Evolutionary conservation across 64 coral and sea anemone species (phyloP), one percentile per base, ranked within the genome.

Genomic region (Platygyra sinensis): DNA sequence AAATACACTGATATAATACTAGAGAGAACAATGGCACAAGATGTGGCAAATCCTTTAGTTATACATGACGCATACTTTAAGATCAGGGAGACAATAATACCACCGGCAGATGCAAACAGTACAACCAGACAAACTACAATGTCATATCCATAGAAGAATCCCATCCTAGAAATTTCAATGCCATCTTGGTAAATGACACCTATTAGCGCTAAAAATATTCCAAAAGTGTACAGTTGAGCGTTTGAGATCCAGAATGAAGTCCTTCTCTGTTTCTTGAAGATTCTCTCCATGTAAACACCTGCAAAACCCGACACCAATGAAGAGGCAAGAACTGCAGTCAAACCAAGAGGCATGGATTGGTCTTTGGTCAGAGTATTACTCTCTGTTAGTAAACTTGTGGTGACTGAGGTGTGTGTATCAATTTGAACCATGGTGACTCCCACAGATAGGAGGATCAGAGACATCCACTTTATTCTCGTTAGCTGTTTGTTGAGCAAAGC

Each of bases 11-110:
- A 94, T 25, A 87, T 89, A 19, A 91, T 38, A 80, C 93, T 94
- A 1, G 93, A 94, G 2, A 94, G 76, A 49, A 94, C 82, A 63
- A 94, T 94, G 4, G 93, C 93, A 91, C 82, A 94, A 49, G 93
- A 94, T 13, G 93, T 94, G 0, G 93, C 93, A 91, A 94, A 94
- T 49, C 93, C 93, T 87, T 94, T 94, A 7, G 93, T 94, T 14
- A 94, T 94, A 20, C 87, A 90, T 10, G 87, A 85, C 13, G 93
- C 93, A 86, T 94, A 94, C 30, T 94, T 94, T 75, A 94, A 80
- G 55, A 91, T 87, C 75, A 94, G 13, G 52, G 93, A 94, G 30
- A 94, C 82, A 73, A 91, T 85, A 12, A 94, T 89, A 28, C 93
- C 93, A 62, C 89, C 93, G 12, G 81, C 82, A 33, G 93, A 67